A percentile compares a stretch with the other conserved stretches of the same genome.
Conservation (phyloP, 2,797 vertebrate species). For the Leontopithecus rosalia region DNA sequence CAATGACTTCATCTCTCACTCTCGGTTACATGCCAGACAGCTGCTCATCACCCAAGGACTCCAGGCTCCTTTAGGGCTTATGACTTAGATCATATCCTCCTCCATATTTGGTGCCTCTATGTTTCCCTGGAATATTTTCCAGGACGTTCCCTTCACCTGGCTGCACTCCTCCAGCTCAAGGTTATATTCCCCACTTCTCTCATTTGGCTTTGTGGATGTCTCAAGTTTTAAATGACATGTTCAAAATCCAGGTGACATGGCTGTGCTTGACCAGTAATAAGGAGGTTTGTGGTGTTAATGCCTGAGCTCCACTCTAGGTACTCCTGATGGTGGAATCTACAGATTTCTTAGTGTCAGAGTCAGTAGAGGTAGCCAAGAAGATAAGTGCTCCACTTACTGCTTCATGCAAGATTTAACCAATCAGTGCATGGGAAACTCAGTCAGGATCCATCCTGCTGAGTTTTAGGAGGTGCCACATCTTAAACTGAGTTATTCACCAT, state of each 20-base stretch:
- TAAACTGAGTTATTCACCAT: not conserved
- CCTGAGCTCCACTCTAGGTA: not conserved
- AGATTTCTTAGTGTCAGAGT: not conserved
- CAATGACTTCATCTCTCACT: not conserved
- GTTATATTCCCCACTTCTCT: not conserved
- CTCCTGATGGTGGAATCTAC: not conserved
- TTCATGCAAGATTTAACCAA: not conserved
- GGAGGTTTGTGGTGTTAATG: not conserved
- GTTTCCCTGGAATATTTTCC: not conserved
- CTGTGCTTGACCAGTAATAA: not conserved
- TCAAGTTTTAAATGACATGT: not conserved
- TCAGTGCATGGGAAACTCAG: not conserved
- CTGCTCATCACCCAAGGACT: rapidly evolving
- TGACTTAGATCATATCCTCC: not conserved
- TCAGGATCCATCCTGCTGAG: not conserved
- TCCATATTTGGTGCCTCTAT: not conserved
- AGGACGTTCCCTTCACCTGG: not conserved
- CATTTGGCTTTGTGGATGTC: not conserved
- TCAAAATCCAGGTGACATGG: not conserved
- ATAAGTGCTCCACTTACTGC: not conserved
- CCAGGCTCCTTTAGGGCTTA: too few species aligned
- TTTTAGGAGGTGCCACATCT: not conserved
- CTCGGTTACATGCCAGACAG: rapidly evolving
- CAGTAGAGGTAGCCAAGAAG: not conserved
- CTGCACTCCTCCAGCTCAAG: not conserved